Evolutionary conservation across 2,888 invertebrate species (phyloP).

Genomic region (Hydriomena furcata): DNA sequence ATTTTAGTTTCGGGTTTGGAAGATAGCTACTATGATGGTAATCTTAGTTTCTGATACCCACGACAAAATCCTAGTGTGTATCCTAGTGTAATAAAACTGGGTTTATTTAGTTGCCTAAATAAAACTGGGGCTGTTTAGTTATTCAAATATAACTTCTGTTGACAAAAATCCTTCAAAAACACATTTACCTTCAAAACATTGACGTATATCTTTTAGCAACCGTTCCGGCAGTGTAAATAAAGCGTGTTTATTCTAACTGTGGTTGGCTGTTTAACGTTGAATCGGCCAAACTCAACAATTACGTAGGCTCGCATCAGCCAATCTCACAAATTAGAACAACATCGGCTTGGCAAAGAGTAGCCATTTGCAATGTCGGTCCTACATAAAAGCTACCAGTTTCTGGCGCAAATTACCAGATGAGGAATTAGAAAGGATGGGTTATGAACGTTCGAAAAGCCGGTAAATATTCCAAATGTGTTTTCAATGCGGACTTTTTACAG

Average conservation of each 20-base stretch:
- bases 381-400: neutral
- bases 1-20: too few relatives aligned
- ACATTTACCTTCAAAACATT: neutral
- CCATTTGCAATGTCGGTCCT: conserved; percentile 24
- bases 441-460: too few relatives aligned
- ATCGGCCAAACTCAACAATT: conserved; percentile 21
- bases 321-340: conserved; percentile 44
- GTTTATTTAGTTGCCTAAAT: too few relatives aligned
- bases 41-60: too few relatives aligned
- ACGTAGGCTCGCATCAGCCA: conserved; percentile 28
- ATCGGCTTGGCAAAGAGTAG: conserved; percentile 41
- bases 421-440: neutral
- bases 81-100: too few relatives aligned
- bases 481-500: too few relatives aligned
- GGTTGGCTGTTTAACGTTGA: neutral
- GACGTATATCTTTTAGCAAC: neutral
- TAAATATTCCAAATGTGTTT: too few relatives aligned
- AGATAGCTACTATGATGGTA: too few relatives aligned
- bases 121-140: too few relatives aligned
- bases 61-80: too few relatives aligned
- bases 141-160: too few relatives aligned
- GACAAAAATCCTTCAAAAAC: too few relatives aligned
- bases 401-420: conserved; percentile 5
- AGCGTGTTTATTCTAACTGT: neutral
- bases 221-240: neutral